Conservation (phyloP, 2,888 invertebrate genomes). For the Sphecodes monilicornis region DNA sequence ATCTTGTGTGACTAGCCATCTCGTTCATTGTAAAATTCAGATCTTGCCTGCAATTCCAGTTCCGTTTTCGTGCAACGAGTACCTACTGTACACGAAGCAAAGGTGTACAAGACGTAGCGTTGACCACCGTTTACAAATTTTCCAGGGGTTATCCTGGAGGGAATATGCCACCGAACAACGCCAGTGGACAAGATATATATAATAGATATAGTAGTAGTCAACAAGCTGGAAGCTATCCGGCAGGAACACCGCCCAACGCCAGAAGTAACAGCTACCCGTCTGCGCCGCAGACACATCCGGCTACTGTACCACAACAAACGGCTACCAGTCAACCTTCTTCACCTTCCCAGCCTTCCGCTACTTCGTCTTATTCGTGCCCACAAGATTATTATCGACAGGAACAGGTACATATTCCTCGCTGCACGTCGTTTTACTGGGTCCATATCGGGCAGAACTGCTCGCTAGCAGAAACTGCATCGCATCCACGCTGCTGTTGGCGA, state of each 20-base stretch:
- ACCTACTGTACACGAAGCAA: background rate
- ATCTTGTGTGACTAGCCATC: background rate
- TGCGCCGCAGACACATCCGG: constrained; percentile 85
- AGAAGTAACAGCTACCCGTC: constrained; percentile 86
- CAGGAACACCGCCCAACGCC: constrained; percentile 78
- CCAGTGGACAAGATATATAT: constrained; percentile 83
- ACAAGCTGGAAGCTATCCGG: constrained; percentile 79
- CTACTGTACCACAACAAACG: constrained; percentile 86
- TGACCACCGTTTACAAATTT: constrained; percentile 1
- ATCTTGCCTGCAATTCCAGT: background rate
- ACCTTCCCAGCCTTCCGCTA: constrained; percentile 90
- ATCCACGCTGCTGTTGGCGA: background rate
- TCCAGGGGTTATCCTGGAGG: constrained; percentile 82
- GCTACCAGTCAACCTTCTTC: constrained; percentile 91
- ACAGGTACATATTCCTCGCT: constrained; percentile 85
- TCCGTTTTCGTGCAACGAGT: background rate
- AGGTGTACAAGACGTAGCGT: background rate
- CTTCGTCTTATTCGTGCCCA: constrained; percentile 83
- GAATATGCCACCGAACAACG: constrained; percentile 81
- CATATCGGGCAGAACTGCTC: too few species aligned
- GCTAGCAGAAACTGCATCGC: background rate
- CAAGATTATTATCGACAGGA: constrained; percentile 85
- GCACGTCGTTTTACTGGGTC: background rate
- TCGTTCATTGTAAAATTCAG: too few species aligned
- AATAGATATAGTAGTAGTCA: constrained; percentile 83